These are phyloP conservation scores for Scaptomyza cyrtandrae DNA, from an alignment of 2,888 invertebrate species.

Conservation along the genomic window DNA sequence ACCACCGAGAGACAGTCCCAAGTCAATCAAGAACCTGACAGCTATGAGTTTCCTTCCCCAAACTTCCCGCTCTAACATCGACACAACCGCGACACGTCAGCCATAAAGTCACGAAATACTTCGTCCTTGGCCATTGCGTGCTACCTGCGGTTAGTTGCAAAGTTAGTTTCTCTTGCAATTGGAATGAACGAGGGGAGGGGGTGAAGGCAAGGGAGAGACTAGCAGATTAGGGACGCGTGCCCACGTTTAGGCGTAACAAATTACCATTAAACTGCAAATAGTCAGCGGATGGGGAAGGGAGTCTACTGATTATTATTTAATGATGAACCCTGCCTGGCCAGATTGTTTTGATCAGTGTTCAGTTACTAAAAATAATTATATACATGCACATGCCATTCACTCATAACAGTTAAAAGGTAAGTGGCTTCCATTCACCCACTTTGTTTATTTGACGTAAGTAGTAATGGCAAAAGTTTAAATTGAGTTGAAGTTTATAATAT, in stretches of 20 bases:
- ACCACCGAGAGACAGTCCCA: slow-evolving; percentile 27
- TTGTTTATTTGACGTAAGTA: background rate
- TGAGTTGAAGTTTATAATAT: slow-evolving; percentile 20
- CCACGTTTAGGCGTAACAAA: slow-evolving; percentile 84
- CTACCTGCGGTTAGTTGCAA: slow-evolving; percentile 58
- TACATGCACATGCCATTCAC: slow-evolving; percentile 18
- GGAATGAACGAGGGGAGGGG: background rate
- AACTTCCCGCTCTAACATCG: background rate
- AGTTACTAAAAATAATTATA: slow-evolving; percentile 51
- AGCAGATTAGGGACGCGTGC: slow-evolving; percentile 74
- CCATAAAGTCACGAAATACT: slow-evolving; percentile 78
- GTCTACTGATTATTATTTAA: slow-evolving; percentile 76
- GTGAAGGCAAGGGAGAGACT: background rate
- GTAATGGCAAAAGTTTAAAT: slow-evolving; percentile 46
- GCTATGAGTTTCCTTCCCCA: slow-evolving; percentile 7
- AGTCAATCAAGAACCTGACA: slow-evolving; percentile 75
- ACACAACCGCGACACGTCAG: slow-evolving; percentile 71
- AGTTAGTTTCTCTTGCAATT: slow-evolving; percentile 51
- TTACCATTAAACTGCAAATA: slow-evolving; percentile 72
- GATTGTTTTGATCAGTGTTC: slow-evolving; percentile 49
- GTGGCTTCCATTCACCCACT: slow-evolving; percentile 25
- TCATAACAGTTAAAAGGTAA: slow-evolving; percentile 15
- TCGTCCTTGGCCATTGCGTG: slow-evolving; percentile 69
- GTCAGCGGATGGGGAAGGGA: background rate
- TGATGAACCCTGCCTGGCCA: slow-evolving; percentile 64